Evolutionary conservation across 2,797 vertebrate species (phyloP), one percentile per base, ranked within the genome.

Genomic region (Anas bahamensis): DNA sequence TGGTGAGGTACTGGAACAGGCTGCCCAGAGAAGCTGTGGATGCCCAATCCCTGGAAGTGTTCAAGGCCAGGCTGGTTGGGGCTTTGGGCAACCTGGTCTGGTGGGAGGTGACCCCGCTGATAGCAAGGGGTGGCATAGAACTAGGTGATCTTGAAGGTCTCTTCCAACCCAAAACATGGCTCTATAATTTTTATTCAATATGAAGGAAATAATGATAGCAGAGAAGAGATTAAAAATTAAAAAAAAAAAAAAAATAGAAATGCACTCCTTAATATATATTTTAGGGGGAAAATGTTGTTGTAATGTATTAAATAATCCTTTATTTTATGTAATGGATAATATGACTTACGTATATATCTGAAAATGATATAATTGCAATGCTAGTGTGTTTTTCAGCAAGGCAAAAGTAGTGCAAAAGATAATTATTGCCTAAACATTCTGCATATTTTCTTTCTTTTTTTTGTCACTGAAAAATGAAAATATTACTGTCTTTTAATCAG

Each of bases 401-500:
- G 12, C 53, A 41, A 55, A 83, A 77, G 44, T n/a, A 59, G 7
- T 26, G 28, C 55, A 23, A 41, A 39, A 74, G 4, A 3, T 83
- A 29, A 42, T 86, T 31, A 26, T 55, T 65, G 24, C 19, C 31
- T 60, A 14, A 29, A 28, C 75, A 39, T 14, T n/a, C 37, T 83
- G 28, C 46, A 17, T 92, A 35, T 61, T 79, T 84, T 93, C 70
- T n/a, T 56, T 55, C 39, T 35, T 22, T 10, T 48, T 57, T 88
- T 50, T 24, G 1, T 76, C 5, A 31, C 21, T 72, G 12, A 65
- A 78, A 85, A 86, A 81, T 63, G 29, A 70, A 64, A 92, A 48
- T 33, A 18, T 52, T 95, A 9, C 21, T 89, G 15, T 74, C 66
- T 65, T 70, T 73, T 59, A 91, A 78, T 44, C 88, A 98, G 97